Percentiles rank a stretch among this genome's conserved stretches.
Evolutionary conservation across 2,797 vertebrate species (phyloP).

Genomic region (Lacerta viridis): DNA sequence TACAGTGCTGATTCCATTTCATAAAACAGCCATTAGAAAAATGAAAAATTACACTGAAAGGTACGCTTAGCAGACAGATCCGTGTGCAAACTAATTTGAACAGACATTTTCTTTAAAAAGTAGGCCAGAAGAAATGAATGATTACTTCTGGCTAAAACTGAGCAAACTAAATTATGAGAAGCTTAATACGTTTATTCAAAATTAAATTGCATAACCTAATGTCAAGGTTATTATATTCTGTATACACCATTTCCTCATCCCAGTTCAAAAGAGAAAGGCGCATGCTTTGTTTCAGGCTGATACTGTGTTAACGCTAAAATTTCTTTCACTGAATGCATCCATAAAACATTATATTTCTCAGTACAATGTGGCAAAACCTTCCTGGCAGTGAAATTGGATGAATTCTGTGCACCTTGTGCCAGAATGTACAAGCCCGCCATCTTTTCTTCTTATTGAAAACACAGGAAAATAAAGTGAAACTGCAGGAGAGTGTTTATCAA

Average conservation of each 20-base stretch:
- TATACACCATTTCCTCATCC: slow-evolving; percentile 18
- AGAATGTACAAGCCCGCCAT: neutral
- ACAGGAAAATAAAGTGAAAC: slow-evolving; percentile 44
- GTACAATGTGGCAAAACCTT: neutral
- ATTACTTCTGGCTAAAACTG: slow-evolving; percentile 70
- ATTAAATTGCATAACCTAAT: slow-evolving; percentile 67
- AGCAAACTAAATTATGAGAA: slow-evolving; percentile 72
- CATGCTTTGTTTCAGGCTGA: slow-evolving; percentile 52
- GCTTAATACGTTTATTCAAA: slow-evolving; percentile 68
- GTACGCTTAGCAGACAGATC: slow-evolving; percentile 67
- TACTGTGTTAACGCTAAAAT: neutral
- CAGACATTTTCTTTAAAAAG: slow-evolving; percentile 58
- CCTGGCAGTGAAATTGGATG: slow-evolving; percentile 15
- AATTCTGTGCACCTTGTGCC: neutral
- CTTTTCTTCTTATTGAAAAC: slow-evolving; percentile 18
- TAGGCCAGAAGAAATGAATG: slow-evolving; percentile 59
- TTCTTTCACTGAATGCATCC: neutral
- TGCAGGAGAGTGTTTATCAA: rapidly evolving
- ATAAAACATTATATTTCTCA: slow-evolving; percentile 18
- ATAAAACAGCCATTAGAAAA: slow-evolving; percentile 61
- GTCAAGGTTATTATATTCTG: slow-evolving; percentile 61
- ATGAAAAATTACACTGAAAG: slow-evolving; percentile 56
- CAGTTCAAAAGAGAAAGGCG: slow-evolving; percentile 53
- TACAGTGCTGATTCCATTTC: slow-evolving; percentile 43
- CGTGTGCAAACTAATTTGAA: slow-evolving; percentile 63